Percentiles rank a stretch among this genome's conserved stretches.
These are phyloP conservation scores for Pycnonotus jocosus DNA, from an alignment of 2,113 vertebrate species.

Conservation along the genomic window DNA sequence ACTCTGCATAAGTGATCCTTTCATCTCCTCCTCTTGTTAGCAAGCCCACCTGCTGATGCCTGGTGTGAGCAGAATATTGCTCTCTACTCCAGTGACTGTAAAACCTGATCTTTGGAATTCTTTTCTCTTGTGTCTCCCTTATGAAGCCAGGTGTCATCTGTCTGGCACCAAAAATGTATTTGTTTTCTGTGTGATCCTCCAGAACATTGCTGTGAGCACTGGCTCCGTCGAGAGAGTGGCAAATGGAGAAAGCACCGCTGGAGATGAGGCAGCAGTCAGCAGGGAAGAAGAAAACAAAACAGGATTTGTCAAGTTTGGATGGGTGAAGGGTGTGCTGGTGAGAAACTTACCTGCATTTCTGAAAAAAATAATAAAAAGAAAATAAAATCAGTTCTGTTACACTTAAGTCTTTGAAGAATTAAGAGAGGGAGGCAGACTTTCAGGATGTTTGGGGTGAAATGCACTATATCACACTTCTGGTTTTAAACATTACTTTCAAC, in stretches of 20 bases:
- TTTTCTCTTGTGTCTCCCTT: neutral
- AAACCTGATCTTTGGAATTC: neutral
- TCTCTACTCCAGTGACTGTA: neutral
- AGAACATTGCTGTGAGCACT: conserved; percentile 78
- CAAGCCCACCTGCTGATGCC: neutral
- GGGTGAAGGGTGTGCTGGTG: conserved; percentile 98
- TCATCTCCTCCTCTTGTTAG: neutral
- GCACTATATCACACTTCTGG: neutral
- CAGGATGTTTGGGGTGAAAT: neutral
- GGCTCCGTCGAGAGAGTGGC: conserved; percentile 72
- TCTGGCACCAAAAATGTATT: neutral
- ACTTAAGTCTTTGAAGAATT: neutral
- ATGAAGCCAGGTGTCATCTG: neutral
- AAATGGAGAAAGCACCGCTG: conserved; percentile 73
- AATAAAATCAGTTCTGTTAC: neutral
- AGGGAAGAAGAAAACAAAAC: conserved; percentile 66
- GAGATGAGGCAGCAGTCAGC: conserved; percentile 75
- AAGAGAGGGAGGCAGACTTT: neutral
- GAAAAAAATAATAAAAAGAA: neutral
- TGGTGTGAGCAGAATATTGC: neutral
- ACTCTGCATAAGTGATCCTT: neutral
- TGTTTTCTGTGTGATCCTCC: conserved; percentile 17
- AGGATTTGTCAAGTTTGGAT: conserved; percentile 89
- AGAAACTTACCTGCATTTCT: conserved; percentile 48
- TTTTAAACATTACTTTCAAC: neutral